Percentiles rank a stretch among this genome's conserved stretches.
phyloP scores from a whole-genome alignment of 2,113 vertebrate species.

The Sprattus sprattus region DNA sequence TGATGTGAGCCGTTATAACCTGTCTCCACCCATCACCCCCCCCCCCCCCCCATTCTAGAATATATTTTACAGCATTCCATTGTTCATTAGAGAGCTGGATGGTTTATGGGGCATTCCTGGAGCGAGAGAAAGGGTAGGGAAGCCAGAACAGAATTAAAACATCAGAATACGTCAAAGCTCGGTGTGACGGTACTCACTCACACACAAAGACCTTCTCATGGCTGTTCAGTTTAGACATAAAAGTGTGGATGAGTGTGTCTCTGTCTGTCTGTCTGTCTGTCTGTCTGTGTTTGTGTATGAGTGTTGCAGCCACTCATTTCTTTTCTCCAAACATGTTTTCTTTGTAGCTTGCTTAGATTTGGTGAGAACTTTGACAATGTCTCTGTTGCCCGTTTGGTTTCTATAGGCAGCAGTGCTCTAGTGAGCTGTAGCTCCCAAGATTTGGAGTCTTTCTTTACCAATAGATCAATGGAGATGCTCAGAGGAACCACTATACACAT shows the following conservation, averaged over 20 bases:
- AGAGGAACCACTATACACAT: background rate
- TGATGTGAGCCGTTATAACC: conserved; percentile 65
- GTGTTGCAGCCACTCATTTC: background rate
- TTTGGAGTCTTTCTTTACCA: background rate
- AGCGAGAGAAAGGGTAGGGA: background rate
- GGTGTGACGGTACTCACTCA: background rate
- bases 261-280: background rate
- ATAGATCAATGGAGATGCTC: background rate
- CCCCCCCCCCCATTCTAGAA: background rate
- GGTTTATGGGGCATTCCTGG: background rate
- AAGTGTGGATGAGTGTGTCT: background rate
- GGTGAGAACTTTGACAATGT: background rate
- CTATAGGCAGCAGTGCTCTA: background rate
- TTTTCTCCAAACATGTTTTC: conserved; percentile 27
- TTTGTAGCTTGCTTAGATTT: background rate
- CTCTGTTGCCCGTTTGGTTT: background rate
- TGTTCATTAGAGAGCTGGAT: background rate
- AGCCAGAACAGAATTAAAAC: background rate
- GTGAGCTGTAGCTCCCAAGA: background rate
- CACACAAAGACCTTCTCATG: background rate
- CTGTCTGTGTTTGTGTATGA: background rate
- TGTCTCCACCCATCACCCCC: conserved; percentile 56
- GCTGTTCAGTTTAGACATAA: background rate
- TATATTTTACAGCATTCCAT: background rate
- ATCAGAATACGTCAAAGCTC: background rate